These are phyloP conservation scores for Chaetorhynchus papuensis DNA, from an alignment of 2,113 vertebrate species.

Conservation along the genomic window DNA sequence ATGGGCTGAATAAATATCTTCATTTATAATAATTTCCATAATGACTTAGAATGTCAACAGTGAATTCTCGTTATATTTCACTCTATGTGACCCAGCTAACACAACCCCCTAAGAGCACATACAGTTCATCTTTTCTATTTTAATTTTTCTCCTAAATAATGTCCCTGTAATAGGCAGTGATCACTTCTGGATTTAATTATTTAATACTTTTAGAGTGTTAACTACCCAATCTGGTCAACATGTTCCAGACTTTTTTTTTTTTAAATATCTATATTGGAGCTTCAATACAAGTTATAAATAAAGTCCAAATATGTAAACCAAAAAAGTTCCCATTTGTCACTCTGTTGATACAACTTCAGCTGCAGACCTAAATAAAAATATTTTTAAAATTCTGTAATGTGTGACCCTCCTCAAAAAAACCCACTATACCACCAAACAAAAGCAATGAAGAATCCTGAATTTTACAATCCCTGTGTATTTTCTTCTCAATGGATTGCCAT, in stretches of 20 bases:
- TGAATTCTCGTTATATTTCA: not conserved
- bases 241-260: not conserved
- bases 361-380: not conserved
- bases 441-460: not conserved
- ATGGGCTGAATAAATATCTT: slow-evolving; percentile 18
- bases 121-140: not conserved
- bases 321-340: not conserved
- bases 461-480: not conserved
- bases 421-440: not conserved
- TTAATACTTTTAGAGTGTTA: not conserved
- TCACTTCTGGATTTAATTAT: not conserved
- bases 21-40: slow-evolving; percentile 35
- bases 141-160: not conserved
- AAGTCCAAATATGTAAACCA: not conserved
- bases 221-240: not conserved
- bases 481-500: not conserved
- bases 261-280: not conserved
- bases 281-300: not conserved
- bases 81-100: not conserved
- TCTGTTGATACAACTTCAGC: not conserved
- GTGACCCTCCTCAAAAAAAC: accelerated
- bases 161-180: not conserved
- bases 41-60: not conserved
- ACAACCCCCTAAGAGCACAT: not conserved
- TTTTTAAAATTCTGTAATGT: not conserved